These are phyloP conservation scores for Choristoneura rosaceana DNA, from an alignment of 2,888 invertebrate genomes.

Conservation along the genomic window DNA sequence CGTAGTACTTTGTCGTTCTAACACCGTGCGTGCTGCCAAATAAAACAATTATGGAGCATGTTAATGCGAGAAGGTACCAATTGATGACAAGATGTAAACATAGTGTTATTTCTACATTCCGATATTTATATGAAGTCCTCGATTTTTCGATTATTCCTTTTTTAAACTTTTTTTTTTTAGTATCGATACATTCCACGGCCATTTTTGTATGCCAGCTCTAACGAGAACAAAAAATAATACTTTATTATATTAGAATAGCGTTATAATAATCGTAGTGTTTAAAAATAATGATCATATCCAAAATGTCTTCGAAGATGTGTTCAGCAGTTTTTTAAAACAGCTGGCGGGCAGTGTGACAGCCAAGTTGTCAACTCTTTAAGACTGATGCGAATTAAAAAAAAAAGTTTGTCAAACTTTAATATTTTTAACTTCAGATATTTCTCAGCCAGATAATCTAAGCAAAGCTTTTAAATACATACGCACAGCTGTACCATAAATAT, in stretches of 20 bases:
- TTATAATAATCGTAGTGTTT: slow-evolving; percentile 14
- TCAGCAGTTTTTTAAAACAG: neutral
- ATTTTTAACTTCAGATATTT: too few species aligned
- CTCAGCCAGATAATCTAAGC: too few species aligned
- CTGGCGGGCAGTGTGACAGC: neutral
- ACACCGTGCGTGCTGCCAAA: neutral
- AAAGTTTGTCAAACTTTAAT: too few species aligned
- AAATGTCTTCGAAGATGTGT: neutral
- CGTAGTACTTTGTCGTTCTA: slow-evolving; percentile 1
- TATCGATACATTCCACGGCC: slow-evolving; percentile 30
- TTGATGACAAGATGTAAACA: neutral
- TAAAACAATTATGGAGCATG: neutral
- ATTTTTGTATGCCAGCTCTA: slow-evolving; percentile 22
- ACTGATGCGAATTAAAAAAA: slow-evolving; percentile 52
- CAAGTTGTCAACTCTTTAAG: slow-evolving; percentile 60
- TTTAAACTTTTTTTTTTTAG: slow-evolving; percentile 19
- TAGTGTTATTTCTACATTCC: slow-evolving; percentile 6
- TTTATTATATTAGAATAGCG: neutral
- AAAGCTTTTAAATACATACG: too few species aligned
- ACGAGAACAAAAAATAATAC: slow-evolving; percentile 5
- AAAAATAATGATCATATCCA: slow-evolving; percentile 1
- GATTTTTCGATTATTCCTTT: slow-evolving; percentile 6
- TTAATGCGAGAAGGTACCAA: neutral
- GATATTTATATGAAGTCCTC: slow-evolving; percentile 9
- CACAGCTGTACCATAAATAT: too few species aligned